These are phyloP conservation scores for Phalacrocorax brasilianus DNA, from an alignment of 2,113 vertebrate species.

Conservation along the genomic window DNA sequence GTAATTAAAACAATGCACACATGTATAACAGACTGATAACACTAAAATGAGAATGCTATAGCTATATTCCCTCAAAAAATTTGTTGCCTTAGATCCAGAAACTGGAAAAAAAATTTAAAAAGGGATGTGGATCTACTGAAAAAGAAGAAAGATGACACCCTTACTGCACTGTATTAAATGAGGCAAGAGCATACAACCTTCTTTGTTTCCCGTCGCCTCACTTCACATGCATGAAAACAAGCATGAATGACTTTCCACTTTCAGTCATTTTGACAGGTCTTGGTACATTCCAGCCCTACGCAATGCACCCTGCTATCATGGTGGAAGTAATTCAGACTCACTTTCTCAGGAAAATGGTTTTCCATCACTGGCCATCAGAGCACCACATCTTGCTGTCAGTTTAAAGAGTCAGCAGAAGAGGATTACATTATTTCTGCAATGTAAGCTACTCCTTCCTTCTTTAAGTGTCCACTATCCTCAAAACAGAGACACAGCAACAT, in stretches of 20 bases:
- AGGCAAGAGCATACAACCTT: not conserved
- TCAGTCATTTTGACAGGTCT: not conserved
- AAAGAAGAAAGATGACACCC: not conserved
- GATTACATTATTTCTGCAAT: not conserved
- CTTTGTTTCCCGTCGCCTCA: not conserved
- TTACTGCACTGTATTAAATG: too few species aligned
- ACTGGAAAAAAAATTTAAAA: not conserved
- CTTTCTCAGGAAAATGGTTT: not conserved
- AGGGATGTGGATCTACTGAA: not conserved
- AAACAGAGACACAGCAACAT: not conserved
- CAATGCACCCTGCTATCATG: not conserved
- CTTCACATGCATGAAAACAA: not conserved
- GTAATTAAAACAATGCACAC: not conserved
- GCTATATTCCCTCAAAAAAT: not conserved
- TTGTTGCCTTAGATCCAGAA: not conserved
- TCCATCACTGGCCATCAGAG: not conserved
- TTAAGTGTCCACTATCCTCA: not conserved
- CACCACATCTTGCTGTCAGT: not conserved
- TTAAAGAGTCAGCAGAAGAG: not conserved
- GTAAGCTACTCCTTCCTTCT: not conserved
- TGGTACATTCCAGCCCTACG: rapidly evolving
- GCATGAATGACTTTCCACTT: not conserved
- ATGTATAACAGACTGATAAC: not conserved
- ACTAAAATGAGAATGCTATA: not conserved
- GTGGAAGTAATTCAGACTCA: not conserved